Evolutionary conservation across 2,113 vertebrate genomes (phyloP).

Genomic region (Zeus faber): DNA sequence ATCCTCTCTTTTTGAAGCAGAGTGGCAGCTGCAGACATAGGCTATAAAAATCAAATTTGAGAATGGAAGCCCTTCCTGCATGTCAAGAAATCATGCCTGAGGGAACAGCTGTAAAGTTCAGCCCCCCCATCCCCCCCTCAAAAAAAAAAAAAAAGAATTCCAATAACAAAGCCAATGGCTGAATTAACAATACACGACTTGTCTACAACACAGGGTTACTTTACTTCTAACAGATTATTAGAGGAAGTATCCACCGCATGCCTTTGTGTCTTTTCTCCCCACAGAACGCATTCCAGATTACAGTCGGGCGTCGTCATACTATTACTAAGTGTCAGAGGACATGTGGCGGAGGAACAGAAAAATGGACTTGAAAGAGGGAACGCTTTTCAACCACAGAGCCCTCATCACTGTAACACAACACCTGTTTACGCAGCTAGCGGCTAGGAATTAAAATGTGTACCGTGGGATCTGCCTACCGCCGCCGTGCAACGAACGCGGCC

Average conservation of each 20-base stretch:
- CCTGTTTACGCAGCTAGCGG: constrained; percentile 34
- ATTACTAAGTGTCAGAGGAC: no score
- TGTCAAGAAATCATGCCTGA: constrained; percentile 59
- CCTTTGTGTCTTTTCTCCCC: constrained; percentile 59
- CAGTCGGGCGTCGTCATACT: constrained; percentile 36
- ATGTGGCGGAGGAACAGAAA: constrained; percentile 48
- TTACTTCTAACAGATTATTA: constrained; percentile 16
- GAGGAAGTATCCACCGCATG: constrained; percentile 33
- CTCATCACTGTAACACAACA: constrained; percentile 54
- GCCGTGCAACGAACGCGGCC: not conserved
- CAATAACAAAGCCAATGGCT: constrained; percentile 50
- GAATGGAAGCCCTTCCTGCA: constrained; percentile 58
- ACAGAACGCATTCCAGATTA: constrained; percentile 73
- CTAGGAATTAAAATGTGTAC: constrained; percentile 18
- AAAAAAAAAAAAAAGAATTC: constrained; percentile 33
- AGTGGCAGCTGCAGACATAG: constrained; percentile 71
- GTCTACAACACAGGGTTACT: constrained; percentile 58
- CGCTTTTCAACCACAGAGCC: constrained; percentile 38
- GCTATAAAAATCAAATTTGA: constrained; percentile 70
- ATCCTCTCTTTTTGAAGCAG: constrained; percentile 64
- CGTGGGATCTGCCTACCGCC: not conserved
- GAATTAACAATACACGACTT: constrained; percentile 54
- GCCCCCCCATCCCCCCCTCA: no score
- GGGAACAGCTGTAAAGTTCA: constrained; percentile 58
- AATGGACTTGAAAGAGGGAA: constrained; percentile 56